Evolutionary conservation across 1,140 invertebrate species (phyloP).

Genomic region (Cherax quadricarinatus): DNA sequence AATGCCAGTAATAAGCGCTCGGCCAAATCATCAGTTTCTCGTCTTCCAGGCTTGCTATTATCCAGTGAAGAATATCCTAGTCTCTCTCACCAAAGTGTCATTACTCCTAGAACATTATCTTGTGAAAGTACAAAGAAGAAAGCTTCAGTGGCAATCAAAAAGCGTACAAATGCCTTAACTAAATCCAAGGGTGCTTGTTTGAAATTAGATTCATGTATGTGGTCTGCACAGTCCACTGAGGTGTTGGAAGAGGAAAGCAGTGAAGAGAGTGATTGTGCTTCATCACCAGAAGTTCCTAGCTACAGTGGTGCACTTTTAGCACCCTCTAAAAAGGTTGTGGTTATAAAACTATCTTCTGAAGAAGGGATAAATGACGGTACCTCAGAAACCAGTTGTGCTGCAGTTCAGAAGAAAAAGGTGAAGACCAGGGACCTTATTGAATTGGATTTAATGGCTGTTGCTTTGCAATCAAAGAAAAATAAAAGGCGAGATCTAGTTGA

Average conservation of each 20-base stretch:
- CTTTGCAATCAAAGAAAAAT: slow-evolving; percentile 2
- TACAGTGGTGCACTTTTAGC: not conserved
- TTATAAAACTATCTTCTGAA: not conserved
- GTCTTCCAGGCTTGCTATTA: not conserved
- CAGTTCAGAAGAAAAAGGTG: slow-evolving; percentile 15
- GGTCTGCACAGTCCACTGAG: not conserved
- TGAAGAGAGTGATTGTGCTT: not conserved
- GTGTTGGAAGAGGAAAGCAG: not conserved
- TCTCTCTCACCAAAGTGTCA: not conserved
- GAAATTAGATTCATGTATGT: not conserved
- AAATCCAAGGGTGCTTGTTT: not conserved
- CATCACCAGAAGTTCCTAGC: not conserved
- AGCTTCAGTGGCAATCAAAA: not conserved
- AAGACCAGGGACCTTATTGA: slow-evolving; percentile 26
- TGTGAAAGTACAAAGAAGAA: not conserved
- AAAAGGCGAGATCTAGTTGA: not conserved
- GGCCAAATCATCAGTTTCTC: not conserved
- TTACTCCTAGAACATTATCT: not conserved
- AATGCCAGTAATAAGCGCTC: not conserved
- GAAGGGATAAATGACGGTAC: not conserved
- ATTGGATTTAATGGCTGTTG: slow-evolving; percentile 20
- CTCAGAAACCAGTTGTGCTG: not conserved
- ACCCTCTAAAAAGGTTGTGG: not conserved
- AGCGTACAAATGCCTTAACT: not conserved
- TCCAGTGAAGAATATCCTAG: not conserved